Percentiles rank a stretch among this genome's conserved stretches.
phyloP scores from a whole-genome alignment of 2,113 vertebrate species.

The Fregata magnificens region DNA sequence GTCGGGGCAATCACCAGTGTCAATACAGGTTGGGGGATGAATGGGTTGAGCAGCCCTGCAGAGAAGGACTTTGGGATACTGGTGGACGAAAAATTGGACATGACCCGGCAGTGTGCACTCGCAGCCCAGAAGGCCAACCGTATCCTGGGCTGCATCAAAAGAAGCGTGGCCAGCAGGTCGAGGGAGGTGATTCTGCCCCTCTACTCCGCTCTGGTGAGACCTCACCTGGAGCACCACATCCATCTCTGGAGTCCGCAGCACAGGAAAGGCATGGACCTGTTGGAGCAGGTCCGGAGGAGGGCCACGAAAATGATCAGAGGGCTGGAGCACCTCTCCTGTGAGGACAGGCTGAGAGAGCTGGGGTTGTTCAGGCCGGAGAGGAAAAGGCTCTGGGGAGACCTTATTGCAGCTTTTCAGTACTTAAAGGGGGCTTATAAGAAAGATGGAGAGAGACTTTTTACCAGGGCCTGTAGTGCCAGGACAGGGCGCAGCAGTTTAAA shows the following conservation, averaged over 20 bases:
- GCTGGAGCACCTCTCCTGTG: not conserved
- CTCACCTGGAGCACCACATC: not conserved
- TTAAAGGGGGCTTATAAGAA: not conserved
- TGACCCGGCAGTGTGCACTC: fast-evolving
- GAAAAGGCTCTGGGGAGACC: not conserved
- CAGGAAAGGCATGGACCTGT: no score
- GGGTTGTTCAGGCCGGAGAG: not conserved
- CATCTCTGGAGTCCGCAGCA: not conserved
- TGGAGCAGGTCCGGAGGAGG: not conserved
- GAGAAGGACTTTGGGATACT: not conserved
- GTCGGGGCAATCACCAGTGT: not conserved
- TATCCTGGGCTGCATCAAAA: not conserved
- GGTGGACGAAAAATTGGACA: not conserved
- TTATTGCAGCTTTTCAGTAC: not conserved
- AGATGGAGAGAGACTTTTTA: not conserved
- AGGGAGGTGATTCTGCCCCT: not conserved
- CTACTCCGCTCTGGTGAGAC: not conserved
- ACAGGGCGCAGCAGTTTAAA: not conserved
- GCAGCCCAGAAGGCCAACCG: fast-evolving
- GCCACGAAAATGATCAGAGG: no score
- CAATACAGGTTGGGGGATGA: not conserved
- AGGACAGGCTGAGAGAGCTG: no score
- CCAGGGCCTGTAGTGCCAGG: not conserved
- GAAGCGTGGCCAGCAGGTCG: fast-evolving
- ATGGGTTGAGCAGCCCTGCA: not conserved